phyloP scores from a whole-genome alignment of 2,888 invertebrate species.

The Idaea dimidiata region DNA sequence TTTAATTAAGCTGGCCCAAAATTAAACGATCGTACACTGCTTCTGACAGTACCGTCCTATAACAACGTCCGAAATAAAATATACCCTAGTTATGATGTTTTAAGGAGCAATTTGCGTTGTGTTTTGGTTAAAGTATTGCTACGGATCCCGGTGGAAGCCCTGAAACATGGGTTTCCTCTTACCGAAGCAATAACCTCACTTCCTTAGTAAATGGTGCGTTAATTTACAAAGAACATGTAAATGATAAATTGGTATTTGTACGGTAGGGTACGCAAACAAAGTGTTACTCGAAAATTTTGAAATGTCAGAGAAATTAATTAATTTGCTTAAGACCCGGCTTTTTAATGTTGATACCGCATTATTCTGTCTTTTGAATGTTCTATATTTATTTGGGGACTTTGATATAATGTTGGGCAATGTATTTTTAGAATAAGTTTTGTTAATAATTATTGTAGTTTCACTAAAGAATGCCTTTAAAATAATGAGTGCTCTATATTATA shows the following conservation, averaged over 20 bases:
- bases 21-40: conserved; percentile 21
- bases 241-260: conserved; percentile 16
- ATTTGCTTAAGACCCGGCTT: neutral
- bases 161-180: conserved; percentile 52
- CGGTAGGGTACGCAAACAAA: neutral
- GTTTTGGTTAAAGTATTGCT: conserved; percentile 28
- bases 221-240: conserved; percentile 34
- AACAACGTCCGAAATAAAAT: conserved; percentile 13
- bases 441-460: too few relatives aligned
- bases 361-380: neutral
- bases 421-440: neutral
- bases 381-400: neutral
- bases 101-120: conserved; percentile 11
- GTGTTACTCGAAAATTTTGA: neutral
- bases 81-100: conserved; percentile 10
- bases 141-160: conserved; percentile 34
- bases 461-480: too few relatives aligned
- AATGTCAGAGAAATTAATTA: neutral
- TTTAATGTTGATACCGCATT: neutral
- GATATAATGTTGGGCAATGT: neutral
- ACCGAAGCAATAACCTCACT: conserved; percentile 31
- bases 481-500: too few relatives aligned
- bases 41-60: conserved; percentile 18
- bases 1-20: conserved; percentile 38
- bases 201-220: conserved; percentile 37